Base-by-base conservation (phyloP, 2,888 invertebrate genomes). In the Cryptophagus acutangulus region DNA sequence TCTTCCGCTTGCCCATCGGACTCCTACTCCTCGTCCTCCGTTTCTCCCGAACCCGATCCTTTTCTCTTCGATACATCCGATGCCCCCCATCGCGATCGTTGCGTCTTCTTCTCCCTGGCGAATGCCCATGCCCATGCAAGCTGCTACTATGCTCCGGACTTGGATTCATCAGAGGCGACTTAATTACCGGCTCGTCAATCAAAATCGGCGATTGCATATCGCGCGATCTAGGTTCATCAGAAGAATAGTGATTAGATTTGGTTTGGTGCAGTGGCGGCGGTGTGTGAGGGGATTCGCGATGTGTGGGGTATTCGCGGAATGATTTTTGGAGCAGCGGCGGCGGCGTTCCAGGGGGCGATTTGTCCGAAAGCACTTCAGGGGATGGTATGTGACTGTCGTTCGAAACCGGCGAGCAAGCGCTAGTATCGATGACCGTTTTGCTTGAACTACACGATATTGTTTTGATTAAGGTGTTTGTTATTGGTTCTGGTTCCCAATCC, bases 281-380 rank as follows among this genome's bases (percentile, higher is more conserved):
- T 2, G 85, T 84, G 63, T 84, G 84, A 0, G 85, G 85, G 1
- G 84, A 84, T 35, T 74, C 74, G 2, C 70, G 63, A 33, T 54
- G 51, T n/a, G n/a, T n/a, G 66, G 71, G 20, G 14, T 46, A 48
- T 8, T 45, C 47, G 12, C 41, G 35, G 14, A 42, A 70, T 70
- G 57, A 70, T 66, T 38, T 65, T 69, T 52, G 31, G 12, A 12
- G 12, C 10, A 12, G 10, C 12, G 42, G 33, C 1, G 52, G 42
- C 2, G 46, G 40, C 2, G 31, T 15, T 26, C 12, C 26, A 3
- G 14, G 16, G 18, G 34, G 69, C 58, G 54, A 54, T 33, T 46
- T 54, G 10, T 46, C 45, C 10, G 58, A 55, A 17, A 49, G 48
- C 16, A 57, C 60, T 45, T 69, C 67, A 2, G 66, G 66, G 4